These are phyloP conservation scores for Gorsachius goisagi DNA, from an alignment of 2,113 vertebrate species.

Conservation along the genomic window DNA sequence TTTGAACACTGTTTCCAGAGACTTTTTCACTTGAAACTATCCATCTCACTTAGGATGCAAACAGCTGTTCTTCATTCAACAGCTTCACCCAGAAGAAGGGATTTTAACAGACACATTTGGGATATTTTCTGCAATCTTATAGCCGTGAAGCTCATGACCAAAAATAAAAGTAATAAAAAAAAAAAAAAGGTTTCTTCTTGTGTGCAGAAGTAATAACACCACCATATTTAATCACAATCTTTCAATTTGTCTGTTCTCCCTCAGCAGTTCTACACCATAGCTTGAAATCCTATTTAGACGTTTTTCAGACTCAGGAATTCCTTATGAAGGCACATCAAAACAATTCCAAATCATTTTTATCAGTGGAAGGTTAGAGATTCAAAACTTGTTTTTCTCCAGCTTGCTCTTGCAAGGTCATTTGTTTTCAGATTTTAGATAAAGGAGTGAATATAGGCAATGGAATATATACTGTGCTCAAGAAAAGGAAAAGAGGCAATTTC, in stretches of 20 bases:
- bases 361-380: not conserved
- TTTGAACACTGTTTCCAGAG: not conserved
- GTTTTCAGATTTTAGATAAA: not conserved
- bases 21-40: slow-evolving; percentile 17
- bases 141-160: not conserved
- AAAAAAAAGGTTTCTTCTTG: not conserved
- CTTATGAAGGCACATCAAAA: not conserved
- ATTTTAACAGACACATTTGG: not conserved
- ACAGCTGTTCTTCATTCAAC: slow-evolving; percentile 33
- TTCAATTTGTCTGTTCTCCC: not conserved
- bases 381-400: not conserved
- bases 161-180: not conserved
- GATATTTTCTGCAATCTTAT: not conserved
- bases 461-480: not conserved
- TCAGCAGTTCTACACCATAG: not conserved
- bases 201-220: not conserved
- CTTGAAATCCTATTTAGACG: not conserved
- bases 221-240: not conserved
- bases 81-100: not conserved
- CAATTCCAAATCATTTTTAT: not conserved
- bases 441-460: not conserved
- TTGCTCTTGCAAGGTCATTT: not conserved
- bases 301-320: not conserved
- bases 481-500: not conserved
- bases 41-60: not conserved